Percentiles rank a stretch among this genome's conserved stretches.
phyloP scores from a whole-genome alignment of 2,797 vertebrate species.

The Coregonus sp. region DNA sequence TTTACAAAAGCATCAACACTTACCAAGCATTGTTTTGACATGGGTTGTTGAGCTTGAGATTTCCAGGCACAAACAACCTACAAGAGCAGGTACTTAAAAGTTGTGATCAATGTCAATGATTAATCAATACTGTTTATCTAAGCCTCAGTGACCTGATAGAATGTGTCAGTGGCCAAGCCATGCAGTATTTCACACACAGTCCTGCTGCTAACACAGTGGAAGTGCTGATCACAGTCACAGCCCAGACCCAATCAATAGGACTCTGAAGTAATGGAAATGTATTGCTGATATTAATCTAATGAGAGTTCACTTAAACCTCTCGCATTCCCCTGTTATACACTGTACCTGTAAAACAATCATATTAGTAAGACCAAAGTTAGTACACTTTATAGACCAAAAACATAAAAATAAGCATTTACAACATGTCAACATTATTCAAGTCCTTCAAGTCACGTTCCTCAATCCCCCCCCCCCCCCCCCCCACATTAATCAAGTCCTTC shows the following conservation, averaged over 20 bases:
- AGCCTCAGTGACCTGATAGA: conserved; percentile 13
- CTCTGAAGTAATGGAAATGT: conserved; percentile 63
- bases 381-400: neutral
- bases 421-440: neutral
- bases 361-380: conserved; percentile 26
- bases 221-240: conserved; percentile 44
- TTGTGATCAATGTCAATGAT: conserved; percentile 16
- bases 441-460: too few relatives aligned
- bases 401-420: neutral
- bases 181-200: neutral
- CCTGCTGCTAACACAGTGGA: conserved; percentile 43
- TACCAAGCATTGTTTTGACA: neutral
- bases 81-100: conserved; percentile 16
- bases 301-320: conserved; percentile 57
- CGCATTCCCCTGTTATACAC: conserved; percentile 51
- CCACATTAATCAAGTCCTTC: neutral
- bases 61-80: conserved; percentile 4
- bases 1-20: neutral
- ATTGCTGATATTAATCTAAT: conserved; percentile 66
- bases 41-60: neutral
- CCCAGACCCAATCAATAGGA: conserved; percentile 57
- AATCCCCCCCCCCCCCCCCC: too few relatives aligned
- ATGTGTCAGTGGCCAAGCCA: neutral
- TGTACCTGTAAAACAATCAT: conserved; percentile 55
- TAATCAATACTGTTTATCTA: conserved; percentile 18